Base-by-base conservation (phyloP, 2,888 invertebrate genomes). In the Buathra laborator region DNA sequence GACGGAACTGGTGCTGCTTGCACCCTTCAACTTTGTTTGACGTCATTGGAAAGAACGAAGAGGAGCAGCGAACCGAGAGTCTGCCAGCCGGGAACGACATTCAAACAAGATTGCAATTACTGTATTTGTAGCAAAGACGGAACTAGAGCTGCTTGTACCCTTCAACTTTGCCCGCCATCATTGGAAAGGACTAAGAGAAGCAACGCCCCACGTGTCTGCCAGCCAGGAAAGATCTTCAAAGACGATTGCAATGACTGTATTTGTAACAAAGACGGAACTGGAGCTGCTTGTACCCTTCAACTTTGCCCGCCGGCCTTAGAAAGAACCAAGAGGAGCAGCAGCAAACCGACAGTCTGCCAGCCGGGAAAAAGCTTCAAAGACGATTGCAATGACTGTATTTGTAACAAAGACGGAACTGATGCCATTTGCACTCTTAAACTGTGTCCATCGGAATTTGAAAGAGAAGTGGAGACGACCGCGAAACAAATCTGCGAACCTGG, bases 341-440 rank as follows among this genome's bases (percentile, higher is more conserved):
- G 24, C 24, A 24, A 24, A 24, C 24, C 24, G 24, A 24, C 24
- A 53, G 24, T 67, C n/a, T 87, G 87, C 51, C 29, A 19, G 12
- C 93, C 93, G 10, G 92, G 92, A 51, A 89, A 91, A 81, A 83
- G 83, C 12, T 94, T 92, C 88, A 88, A 89, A 29, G 89, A 91
- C 70, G 91, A 92, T n/a, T 94, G 94, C 87, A 95, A 95, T 89
- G 92, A 10, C 90, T 96, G 96, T 88, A 94, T 94, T 12, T 96
- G 96, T 89, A 95, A 95, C 83, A 90, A 94, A 12, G 95, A 95
- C 76, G 95, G 95, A 62, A 59, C 24, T 3, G 44, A 9, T 9
- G 64, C 77, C 2, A 24, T 32, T n/a, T 89, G 89, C 44, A 88
- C 87, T 2, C 79, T 43, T 44, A 83, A 68, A 48, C 16, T 9